Evolutionary conservation across 30 jellyfish, hydroid and myxozoan genomes (phyloP), one percentile per base, ranked within the genome.

Genomic region (Aurelia sp.): DNA sequence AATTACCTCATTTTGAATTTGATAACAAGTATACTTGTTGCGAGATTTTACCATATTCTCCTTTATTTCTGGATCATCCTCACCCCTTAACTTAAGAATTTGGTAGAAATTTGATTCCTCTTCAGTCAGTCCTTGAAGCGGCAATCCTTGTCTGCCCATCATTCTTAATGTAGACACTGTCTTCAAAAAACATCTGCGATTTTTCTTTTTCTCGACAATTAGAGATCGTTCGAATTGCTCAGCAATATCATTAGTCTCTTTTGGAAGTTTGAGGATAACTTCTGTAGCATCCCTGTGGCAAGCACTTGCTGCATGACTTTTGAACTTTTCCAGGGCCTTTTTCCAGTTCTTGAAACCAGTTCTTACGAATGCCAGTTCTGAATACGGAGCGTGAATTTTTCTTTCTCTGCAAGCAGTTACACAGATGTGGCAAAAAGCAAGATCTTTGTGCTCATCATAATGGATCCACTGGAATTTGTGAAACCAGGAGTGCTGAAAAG

Each of bases 391-490:
- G 20, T 57, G 19, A 57, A 57, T 16, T 57, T 57, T 57, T 57
- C 66, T n/a, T 57, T 57, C 66, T 57, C 20, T 57, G 66, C 66
- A 57, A n/a, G 66, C 66, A 57, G 66, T 57, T 57, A 57, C 66
- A 57, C 66, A 57, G 66, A n/a, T 57, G 17, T 57, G 66, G 66
- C 66, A 57, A 57, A 13, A 57, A n/a, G 66, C 66, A 57, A 57
- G 66, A 57, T 57, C 66, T 57, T 57, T 57, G 66, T 57, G 66
- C 66, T n/a, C 66, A 57, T 57, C 66, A 57, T 57, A 57, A 57
- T 57, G 66, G 20, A 57, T 57, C 66, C 66, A 57, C 66, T 57
- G 66, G 20, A 57, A 57, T 57, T 57, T 57, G 17, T 57, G 17
- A 57, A 57, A 57, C 66, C 19, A 57, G 66, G 66, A 57, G 66